Conservation (phyloP, 2,113 vertebrate species). For the Odontesthes bonariensis region DNA sequence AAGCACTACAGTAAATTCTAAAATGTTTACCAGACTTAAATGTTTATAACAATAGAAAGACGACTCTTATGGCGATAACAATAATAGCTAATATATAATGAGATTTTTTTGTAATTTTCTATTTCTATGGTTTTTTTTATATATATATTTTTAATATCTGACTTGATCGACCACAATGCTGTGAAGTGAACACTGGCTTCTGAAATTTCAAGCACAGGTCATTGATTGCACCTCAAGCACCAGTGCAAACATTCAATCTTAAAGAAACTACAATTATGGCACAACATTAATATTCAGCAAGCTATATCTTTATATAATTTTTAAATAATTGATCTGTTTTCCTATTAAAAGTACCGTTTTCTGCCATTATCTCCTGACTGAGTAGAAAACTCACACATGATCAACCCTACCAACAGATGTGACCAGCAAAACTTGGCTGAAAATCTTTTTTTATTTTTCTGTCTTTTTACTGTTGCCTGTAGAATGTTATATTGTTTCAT, state of each 20-base stretch:
- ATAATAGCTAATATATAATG: too few relatives aligned
- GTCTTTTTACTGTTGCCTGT: slow-evolving; percentile 41
- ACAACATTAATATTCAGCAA: slow-evolving; percentile 6
- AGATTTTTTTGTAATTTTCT: too few relatives aligned
- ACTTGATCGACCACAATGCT: neutral
- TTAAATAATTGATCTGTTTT: slow-evolving; percentile 34
- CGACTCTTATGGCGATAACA: too few relatives aligned
- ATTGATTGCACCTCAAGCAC: slow-evolving; percentile 34
- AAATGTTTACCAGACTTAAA: too few relatives aligned
- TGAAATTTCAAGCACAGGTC: slow-evolving; percentile 34
- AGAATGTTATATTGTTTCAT: slow-evolving; percentile 63
- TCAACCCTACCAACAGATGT: slow-evolving; percentile 38
- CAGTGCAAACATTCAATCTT: slow-evolving; percentile 27
- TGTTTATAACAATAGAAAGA: too few relatives aligned
- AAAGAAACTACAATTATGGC: slow-evolving; percentile 28
- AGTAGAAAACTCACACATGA: slow-evolving; percentile 37
- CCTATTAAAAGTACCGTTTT: slow-evolving; percentile 45
- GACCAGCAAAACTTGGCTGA: slow-evolving; percentile 32
- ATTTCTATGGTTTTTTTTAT: too few relatives aligned
- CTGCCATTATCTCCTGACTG: slow-evolving; percentile 46
- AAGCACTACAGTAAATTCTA: too few relatives aligned
- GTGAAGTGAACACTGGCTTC: slow-evolving; percentile 17
- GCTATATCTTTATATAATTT: neutral
- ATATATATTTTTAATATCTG: too few relatives aligned
- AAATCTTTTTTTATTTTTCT: slow-evolving; percentile 37